Conservation (phyloP, 2,113 vertebrate species). For the Prolemur simus region DNA sequence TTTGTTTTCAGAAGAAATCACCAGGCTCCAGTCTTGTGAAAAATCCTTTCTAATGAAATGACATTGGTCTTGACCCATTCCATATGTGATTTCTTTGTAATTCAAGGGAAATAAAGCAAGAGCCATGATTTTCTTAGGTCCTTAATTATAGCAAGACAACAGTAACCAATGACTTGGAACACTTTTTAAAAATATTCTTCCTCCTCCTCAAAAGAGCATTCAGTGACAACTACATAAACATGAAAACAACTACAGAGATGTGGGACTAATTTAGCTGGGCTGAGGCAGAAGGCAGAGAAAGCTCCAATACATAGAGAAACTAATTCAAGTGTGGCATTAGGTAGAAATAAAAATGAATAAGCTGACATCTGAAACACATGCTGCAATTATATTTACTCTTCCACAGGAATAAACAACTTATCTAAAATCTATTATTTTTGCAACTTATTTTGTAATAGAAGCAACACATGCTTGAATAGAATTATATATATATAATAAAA, state of each 20-base stretch:
- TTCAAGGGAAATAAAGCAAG: conserved; percentile 43
- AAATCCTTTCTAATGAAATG: conserved; percentile 40
- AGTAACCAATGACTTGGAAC: conserved; percentile 37
- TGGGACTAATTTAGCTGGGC: background rate
- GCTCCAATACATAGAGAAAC: background rate
- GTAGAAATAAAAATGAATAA: conserved; percentile 38
- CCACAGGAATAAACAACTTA: background rate
- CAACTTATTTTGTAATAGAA: conserved; percentile 47
- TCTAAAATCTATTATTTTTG: background rate
- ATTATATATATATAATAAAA: conserved; percentile 10
- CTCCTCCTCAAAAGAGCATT: conserved; percentile 27
- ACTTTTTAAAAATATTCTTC: background rate
- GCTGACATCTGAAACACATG: background rate
- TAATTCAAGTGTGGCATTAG: background rate
- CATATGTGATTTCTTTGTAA: conserved; percentile 39
- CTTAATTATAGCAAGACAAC: conserved; percentile 49
- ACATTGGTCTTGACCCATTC: conserved; percentile 20
- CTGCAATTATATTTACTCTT: background rate
- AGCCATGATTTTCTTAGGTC: conserved; percentile 37
- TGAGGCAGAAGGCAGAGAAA: conserved; percentile 8
- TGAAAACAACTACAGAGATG: background rate
- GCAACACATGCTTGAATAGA: background rate
- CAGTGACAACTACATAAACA: conserved; percentile 6
- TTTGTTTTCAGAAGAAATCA: conserved; percentile 47
- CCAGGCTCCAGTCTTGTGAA: conserved; percentile 27